Evolutionary conservation across 2,888 invertebrate species (phyloP).

Genomic region (Phania funesta): DNA sequence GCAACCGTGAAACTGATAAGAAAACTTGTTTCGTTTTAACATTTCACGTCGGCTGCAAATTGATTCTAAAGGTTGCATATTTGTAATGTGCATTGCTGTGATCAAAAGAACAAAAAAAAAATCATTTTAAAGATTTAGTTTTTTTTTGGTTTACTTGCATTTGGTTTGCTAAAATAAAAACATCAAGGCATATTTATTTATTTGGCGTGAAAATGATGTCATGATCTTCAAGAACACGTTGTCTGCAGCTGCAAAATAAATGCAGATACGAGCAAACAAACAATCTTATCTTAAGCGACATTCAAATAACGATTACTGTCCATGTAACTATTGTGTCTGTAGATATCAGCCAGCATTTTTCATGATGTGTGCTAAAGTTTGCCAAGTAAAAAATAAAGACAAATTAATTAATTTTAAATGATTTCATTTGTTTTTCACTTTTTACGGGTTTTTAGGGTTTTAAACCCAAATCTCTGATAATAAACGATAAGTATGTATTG

Average conservation of each 20-base stretch:
- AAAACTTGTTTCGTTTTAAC: constrained; percentile 56
- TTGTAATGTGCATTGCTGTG: constrained; percentile 54
- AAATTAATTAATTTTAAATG: constrained; percentile 57
- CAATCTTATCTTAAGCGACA: constrained; percentile 75
- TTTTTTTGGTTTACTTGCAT: not conserved
- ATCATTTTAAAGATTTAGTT: not conserved
- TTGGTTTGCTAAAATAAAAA: constrained; percentile 34
- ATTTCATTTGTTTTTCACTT: not conserved
- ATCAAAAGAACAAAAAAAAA: constrained; percentile 1
- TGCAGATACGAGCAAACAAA: constrained; percentile 56
- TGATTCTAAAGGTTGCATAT: constrained; percentile 43
- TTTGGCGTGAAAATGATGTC: constrained; percentile 60
- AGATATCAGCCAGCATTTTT: constrained; percentile 53
- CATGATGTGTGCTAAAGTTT: constrained; percentile 13
- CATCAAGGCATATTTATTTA: constrained; percentile 38
- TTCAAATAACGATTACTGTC: constrained; percentile 76
- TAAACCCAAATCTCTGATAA: constrained; percentile 37
- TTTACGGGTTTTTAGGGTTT: not conserved
- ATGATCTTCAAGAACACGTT: constrained; percentile 63
- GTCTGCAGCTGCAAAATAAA: constrained; percentile 64
- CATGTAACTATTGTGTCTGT: constrained; percentile 74
- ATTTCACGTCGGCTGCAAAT: constrained; percentile 30
- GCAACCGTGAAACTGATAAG: constrained; percentile 70
- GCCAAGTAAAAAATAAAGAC: constrained; percentile 13
- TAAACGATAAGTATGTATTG: constrained; percentile 29